A percentile compares a stretch with the other conserved stretches of the same genome.
Conservation (phyloP, 2,888 invertebrate species). For the Eucera pruinosa region DNA sequence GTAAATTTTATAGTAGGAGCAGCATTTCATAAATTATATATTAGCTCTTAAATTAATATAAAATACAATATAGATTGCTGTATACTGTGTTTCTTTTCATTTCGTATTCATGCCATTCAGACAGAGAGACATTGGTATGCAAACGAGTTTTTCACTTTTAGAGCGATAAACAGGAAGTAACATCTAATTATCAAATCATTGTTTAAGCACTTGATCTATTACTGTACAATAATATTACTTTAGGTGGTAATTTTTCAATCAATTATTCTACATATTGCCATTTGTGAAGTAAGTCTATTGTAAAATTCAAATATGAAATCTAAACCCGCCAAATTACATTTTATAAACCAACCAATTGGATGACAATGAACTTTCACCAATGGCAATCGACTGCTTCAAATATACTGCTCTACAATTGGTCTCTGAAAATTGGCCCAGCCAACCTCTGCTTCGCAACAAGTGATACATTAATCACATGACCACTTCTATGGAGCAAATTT, state of each 20-base stretch:
- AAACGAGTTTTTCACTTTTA: not conserved
- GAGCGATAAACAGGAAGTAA: not conserved
- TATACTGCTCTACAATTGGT: too few species aligned
- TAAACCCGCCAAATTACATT: too few species aligned
- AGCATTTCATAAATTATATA: not conserved
- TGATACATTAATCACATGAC: not conserved
- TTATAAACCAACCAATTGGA: not conserved
- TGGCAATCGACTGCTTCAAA: not conserved
- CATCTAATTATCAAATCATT: not conserved
- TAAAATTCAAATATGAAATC: too few species aligned
- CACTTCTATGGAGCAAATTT: not conserved
- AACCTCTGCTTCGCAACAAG: not conserved
- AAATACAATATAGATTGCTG: not conserved
- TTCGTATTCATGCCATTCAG: not conserved
- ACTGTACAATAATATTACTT: too few species aligned
- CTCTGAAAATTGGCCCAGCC: not conserved
- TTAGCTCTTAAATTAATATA: not conserved
- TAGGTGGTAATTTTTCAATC: not conserved
- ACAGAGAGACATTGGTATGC: not conserved
- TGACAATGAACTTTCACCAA: not conserved
- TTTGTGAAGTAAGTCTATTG: too few species aligned
- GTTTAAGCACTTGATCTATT: too few species aligned
- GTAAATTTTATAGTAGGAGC: not conserved
- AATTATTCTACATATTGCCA: not conserved
- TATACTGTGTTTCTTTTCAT: not conserved